Percentiles rank a stretch among this genome's conserved stretches.
phyloP scores from a whole-genome alignment of 2,888 invertebrate genomes.

The Eupsilia transversa region DNA sequence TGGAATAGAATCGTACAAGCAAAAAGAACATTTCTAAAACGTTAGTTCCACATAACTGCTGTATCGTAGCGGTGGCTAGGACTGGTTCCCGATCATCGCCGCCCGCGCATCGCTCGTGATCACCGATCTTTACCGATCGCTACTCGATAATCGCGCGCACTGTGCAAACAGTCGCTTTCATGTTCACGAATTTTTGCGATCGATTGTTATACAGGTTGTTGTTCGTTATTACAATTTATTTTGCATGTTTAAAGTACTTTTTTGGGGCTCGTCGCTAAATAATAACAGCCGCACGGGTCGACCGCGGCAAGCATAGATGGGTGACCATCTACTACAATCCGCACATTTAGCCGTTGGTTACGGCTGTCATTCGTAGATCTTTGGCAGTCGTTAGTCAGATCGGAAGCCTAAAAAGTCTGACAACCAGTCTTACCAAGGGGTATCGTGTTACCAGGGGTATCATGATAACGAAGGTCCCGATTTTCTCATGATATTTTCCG shows the following conservation, averaged over 20 bases:
- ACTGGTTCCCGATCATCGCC: constrained; percentile 54
- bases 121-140: constrained; percentile 77
- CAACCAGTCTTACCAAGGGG: too few species aligned
- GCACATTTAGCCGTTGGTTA: too few species aligned
- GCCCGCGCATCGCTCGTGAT: constrained; percentile 68
- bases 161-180: constrained; percentile 81
- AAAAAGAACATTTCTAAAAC: constrained; percentile 4
- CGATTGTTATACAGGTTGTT: constrained; percentile 67
- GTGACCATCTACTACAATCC: too few species aligned
- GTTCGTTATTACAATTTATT: background rate
- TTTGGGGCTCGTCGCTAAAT: too few species aligned
- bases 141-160: constrained; percentile 80
- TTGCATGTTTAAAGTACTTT: background rate
- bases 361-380: too few species aligned
- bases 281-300: too few species aligned
- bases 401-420: too few species aligned
- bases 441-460: too few species aligned
- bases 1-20: background rate
- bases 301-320: too few species aligned
- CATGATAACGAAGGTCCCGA: too few species aligned
- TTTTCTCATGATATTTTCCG: background rate
- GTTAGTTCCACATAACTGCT: constrained; percentile 20
- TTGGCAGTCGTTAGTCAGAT: too few species aligned
- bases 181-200: constrained; percentile 78
- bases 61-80: constrained; percentile 28